Conservation (phyloP, 2,113 vertebrate genomes). For the Leptobrachium leishanense region DNA sequence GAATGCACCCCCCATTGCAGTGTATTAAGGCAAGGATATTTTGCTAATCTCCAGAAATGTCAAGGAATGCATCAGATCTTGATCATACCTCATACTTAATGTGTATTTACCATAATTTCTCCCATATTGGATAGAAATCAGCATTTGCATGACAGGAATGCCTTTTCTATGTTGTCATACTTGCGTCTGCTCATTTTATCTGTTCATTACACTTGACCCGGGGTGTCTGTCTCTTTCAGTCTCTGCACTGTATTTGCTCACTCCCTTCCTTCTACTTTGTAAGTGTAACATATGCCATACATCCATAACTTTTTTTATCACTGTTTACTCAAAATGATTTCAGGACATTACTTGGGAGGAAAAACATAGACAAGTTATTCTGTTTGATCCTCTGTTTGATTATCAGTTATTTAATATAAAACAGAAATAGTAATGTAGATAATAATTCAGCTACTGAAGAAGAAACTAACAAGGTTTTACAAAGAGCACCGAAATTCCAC, state of each 20-base stretch:
- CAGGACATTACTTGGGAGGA: slow-evolving; percentile 2
- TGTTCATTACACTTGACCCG: slow-evolving; percentile 11
- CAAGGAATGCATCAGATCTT: not conserved
- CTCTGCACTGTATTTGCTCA: slow-evolving; percentile 19
- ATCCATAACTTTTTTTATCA: slow-evolving; percentile 25
- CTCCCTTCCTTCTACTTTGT: slow-evolving; percentile 18
- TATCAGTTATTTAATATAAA: not conserved
- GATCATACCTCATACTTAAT: not conserved
- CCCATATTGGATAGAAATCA: not conserved
- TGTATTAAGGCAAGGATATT: too few relatives aligned
- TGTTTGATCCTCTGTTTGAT: not conserved
- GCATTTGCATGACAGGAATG: not conserved
- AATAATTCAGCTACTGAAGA: too few relatives aligned
- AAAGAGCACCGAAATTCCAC: too few relatives aligned
- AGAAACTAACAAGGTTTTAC: too few relatives aligned
- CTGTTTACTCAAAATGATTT: slow-evolving; percentile 13
- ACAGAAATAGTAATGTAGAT: too few relatives aligned
- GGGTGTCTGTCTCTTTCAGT: not conserved
- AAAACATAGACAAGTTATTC: slow-evolving; percentile 9
- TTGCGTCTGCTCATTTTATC: slow-evolving; percentile 7
- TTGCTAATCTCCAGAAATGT: too few relatives aligned
- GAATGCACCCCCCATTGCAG: too few relatives aligned
- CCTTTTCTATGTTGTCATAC: not conserved
- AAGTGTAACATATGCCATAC: not conserved
- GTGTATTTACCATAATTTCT: not conserved